phyloP scores from a whole-genome alignment of 2,113 vertebrate genomes.

The Takifugu flavidus region DNA sequence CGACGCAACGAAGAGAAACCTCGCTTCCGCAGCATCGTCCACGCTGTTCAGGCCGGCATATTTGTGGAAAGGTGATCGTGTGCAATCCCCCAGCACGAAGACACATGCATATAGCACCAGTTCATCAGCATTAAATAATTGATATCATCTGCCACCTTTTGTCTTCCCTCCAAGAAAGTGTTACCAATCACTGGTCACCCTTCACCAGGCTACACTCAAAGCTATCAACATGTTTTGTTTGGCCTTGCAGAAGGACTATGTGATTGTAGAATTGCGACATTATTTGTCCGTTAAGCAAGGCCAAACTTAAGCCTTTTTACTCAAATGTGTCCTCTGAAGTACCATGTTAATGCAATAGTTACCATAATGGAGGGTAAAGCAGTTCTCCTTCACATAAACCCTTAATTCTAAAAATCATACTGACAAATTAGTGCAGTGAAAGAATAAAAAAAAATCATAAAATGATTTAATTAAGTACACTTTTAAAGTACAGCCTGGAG shows the following conservation, averaged over 20 bases:
- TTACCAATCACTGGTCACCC: constrained; percentile 16
- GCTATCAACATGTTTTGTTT: constrained; percentile 28
- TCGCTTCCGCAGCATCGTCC: constrained; percentile 92
- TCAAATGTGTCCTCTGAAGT: too few relatives aligned
- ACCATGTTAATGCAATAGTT: too few relatives aligned
- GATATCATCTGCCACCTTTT: constrained; percentile 9
- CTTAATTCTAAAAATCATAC: too few relatives aligned
- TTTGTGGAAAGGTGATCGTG: constrained; percentile 90
- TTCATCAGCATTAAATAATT: constrained; percentile 25
- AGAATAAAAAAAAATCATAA: too few relatives aligned
- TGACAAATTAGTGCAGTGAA: too few relatives aligned
- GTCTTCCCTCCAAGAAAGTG: constrained; percentile 4
- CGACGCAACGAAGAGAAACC: constrained; percentile 92
- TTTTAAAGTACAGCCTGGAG: too few relatives aligned
- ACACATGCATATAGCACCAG: background rate
- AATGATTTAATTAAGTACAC: too few relatives aligned
- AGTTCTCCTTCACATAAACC: too few relatives aligned
- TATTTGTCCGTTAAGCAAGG: too few relatives aligned
- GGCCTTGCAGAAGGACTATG: constrained; percentile 1
- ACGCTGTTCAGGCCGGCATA: constrained; percentile 97
- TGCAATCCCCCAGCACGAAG: constrained; percentile 3
- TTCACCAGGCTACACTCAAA: constrained; percentile 8
- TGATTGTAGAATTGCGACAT: too few relatives aligned
- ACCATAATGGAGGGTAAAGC: too few relatives aligned
- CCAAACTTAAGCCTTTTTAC: too few relatives aligned